phyloP scores from a whole-genome alignment of 2,113 vertebrate species.

The Helogale parvula region DNA sequence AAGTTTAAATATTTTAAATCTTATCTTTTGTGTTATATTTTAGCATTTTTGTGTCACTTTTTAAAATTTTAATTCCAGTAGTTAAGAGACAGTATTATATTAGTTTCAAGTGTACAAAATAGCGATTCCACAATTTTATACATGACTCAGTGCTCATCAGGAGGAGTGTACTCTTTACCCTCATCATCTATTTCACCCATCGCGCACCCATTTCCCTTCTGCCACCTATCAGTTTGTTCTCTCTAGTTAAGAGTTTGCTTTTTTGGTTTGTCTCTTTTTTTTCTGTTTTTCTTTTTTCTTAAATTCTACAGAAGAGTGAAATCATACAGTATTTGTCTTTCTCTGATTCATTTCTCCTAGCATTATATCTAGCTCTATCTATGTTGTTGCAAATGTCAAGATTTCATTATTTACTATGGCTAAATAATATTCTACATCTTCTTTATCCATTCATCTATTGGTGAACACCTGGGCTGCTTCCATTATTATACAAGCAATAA shows the following conservation, averaged over 20 bases:
- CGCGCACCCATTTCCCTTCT: not conserved
- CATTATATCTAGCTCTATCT: not conserved
- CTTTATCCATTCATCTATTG: not conserved
- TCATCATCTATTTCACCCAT: not conserved
- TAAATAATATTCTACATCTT: not conserved
- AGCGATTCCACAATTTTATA: not conserved
- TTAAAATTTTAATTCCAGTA: not conserved
- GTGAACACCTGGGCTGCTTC: not conserved
- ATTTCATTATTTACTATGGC: not conserved
- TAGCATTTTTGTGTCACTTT: not conserved
- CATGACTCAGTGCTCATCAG: not conserved
- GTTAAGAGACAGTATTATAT: not conserved
- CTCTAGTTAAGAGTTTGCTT: not conserved
- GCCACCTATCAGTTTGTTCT: not conserved
- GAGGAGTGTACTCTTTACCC: not conserved
- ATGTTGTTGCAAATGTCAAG: not conserved
- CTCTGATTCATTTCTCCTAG: not conserved
- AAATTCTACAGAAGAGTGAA: not conserved
- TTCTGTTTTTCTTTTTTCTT: not conserved
- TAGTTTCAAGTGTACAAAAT: not conserved
- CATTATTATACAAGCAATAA: not conserved
- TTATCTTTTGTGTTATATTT: not conserved
- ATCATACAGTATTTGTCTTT: not conserved
- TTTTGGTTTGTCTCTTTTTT: not conserved
- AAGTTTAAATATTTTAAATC: constrained; percentile 40